These are phyloP conservation scores for Mallotus villosus DNA, from an alignment of 2,797 vertebrate genomes.

Conservation along the genomic window DNA sequence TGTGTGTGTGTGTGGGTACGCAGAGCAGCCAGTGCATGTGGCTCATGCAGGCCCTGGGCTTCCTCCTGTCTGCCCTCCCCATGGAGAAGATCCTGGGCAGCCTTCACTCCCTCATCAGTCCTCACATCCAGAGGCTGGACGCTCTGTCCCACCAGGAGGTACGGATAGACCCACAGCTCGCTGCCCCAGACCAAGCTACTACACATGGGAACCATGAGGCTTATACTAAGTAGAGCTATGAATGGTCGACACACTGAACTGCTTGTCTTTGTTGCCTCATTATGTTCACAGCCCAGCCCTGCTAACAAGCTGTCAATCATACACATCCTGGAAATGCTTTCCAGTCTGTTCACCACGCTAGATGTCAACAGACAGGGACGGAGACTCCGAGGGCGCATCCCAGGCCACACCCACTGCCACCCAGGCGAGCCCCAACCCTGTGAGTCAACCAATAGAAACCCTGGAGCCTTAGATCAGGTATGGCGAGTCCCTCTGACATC, in stretches of 20 bases:
- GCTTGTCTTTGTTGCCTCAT: too few relatives aligned
- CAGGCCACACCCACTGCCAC: constrained; percentile 73
- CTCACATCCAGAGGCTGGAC: constrained; percentile 93
- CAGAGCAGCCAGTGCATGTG: constrained; percentile 98
- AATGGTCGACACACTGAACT: too few relatives aligned
- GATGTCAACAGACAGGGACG: constrained; percentile 87
- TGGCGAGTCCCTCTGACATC: neutral
- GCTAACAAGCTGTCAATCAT: constrained; percentile 88
- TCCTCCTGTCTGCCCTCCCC: constrained; percentile 91
- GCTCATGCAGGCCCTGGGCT: constrained; percentile 98
- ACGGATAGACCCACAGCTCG: constrained; percentile 21
- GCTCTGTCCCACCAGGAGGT: constrained; percentile 88
- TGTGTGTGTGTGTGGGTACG: constrained; percentile 46
- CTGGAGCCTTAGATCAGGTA: neutral
- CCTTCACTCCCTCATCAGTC: constrained; percentile 88
- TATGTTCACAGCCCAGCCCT: constrained; percentile 79
- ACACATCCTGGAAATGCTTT: constrained; percentile 92
- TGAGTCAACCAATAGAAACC: constrained; percentile 63
- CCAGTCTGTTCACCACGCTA: constrained; percentile 93
- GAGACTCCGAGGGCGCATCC: constrained; percentile 77
- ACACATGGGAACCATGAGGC: neutral
- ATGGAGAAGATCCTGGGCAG: constrained; percentile 89
- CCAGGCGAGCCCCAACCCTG: constrained; percentile 84
- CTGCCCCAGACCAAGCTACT: neutral
- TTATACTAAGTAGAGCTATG: too few relatives aligned